Percentiles rank a stretch among this genome's conserved stretches.
phyloP scores from a whole-genome alignment of 2,797 vertebrate species.

The Salarias fasciatus region DNA sequence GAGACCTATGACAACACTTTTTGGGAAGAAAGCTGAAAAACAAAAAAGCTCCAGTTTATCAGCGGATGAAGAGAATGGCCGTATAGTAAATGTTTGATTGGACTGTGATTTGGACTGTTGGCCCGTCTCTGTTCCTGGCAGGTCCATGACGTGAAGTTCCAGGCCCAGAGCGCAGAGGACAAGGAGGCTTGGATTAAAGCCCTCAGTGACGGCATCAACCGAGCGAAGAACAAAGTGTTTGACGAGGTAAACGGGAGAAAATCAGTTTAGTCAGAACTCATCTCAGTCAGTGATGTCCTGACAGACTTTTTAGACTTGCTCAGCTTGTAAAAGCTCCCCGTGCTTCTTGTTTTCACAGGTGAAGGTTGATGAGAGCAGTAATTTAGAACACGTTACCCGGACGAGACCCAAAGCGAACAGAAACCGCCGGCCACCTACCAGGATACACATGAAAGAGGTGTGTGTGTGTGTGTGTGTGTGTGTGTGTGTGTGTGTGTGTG shows the following conservation, averaged over 20 bases:
- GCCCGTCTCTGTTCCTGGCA: conserved; percentile 50
- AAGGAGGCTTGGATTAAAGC: conserved; percentile 96
- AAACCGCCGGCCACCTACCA: conserved; percentile 90
- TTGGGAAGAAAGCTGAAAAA: too few species aligned
- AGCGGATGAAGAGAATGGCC: not conserved
- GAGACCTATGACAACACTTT: too few species aligned
- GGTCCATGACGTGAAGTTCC: conserved; percentile 93
- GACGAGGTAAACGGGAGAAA: conserved; percentile 87
- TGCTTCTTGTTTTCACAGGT: conserved; percentile 79
- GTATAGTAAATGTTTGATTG: too few species aligned
- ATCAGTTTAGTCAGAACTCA: too few species aligned
- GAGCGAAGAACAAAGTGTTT: conserved; percentile 94
- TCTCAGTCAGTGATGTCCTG: too few species aligned
- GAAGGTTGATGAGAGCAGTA: conserved; percentile 87
- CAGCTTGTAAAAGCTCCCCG: too few species aligned
- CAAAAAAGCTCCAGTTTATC: too few species aligned
- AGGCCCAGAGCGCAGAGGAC: conserved; percentile 87
- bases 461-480: conserved; percentile 27
- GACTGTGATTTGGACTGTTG: too few species aligned
- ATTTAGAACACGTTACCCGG: conserved; percentile 93
- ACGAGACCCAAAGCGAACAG: conserved; percentile 88
- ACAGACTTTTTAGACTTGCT: too few species aligned
- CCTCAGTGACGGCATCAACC: conserved; percentile 89
- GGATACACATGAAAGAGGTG: conserved; percentile 95
- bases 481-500: conserved; percentile 68